Evolutionary conservation across 2,888 invertebrate genomes (phyloP), one percentile per base, ranked within the genome.

Genomic region (Sinopyrophorus schimmeli): DNA sequence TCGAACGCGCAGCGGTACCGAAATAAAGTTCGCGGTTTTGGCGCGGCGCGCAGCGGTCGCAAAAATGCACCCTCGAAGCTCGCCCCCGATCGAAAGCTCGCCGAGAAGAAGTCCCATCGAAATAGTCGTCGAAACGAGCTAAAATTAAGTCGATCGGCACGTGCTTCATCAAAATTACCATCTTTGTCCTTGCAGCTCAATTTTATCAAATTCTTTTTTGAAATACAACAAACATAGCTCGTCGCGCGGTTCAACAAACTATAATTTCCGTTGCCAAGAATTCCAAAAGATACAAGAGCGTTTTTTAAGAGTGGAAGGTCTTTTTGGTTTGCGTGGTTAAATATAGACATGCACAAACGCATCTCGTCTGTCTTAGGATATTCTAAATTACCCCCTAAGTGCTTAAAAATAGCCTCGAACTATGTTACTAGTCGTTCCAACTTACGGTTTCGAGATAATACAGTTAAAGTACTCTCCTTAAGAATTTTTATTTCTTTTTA

Each of bases 331-430:
- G 37, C 43, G 24, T 43, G 46, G 60, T 57, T 62, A 60, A 58
- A 60, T 61, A 57, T 62, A 62, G 59, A 58, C 52, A 39, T 43
- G 40, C 54, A 59, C 59, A 58, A 63, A 55, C 61, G 60, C 55
- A 58, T 57, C 57, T 55, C 55, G 59, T 58, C 57, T 55, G 61
- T 43, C 48, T 52, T 39, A 32, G 54, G 56, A 61, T 64, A 62
- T 62, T 61, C 60, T 43, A 57, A 58, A 61, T 61, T 55, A 53
- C 60, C 62, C 57, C 58, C 52, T 50, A 59, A 56, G 59, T 55
- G 53, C 60, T 60, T 59, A 57, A 58, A 60, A 62, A 62, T 62
- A 49, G 49, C 26, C 20, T 34, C 26, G n/a, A 32, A 32, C 23
- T 47, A 61, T 55, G 35, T 38, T 47, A 17, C 27, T 38, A 18